Evolutionary conservation across 2,888 invertebrate species (phyloP).

Genomic region (Dexiosoma caninum): DNA sequence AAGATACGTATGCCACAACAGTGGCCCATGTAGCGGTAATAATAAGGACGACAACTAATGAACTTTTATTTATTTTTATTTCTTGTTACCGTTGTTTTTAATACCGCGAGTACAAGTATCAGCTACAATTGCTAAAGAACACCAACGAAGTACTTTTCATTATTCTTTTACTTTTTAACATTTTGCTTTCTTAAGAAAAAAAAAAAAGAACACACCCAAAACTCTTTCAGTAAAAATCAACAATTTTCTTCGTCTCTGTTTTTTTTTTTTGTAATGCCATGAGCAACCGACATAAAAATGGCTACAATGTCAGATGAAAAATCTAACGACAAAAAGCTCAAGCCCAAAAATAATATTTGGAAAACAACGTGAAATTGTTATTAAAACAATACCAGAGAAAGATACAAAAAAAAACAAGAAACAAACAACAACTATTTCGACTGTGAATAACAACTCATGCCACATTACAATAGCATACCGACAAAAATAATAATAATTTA

Average conservation of each 20-base stretch:
- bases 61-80: not conserved
- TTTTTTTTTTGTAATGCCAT: slow-evolving; percentile 10
- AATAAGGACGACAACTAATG: slow-evolving; percentile 48
- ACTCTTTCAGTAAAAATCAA: slow-evolving; percentile 35
- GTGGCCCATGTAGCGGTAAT: slow-evolving; percentile 23
- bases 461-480: slow-evolving; percentile 34
- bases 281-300: slow-evolving; percentile 45
- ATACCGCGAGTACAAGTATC: not conserved
- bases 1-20: too few relatives aligned
- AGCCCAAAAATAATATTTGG: slow-evolving; percentile 52
- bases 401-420: too few relatives aligned
- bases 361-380: slow-evolving; percentile 53
- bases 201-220: too few relatives aligned
- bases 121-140: not conserved
- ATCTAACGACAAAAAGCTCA: slow-evolving; percentile 14
- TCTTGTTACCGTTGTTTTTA: slow-evolving; percentile 2
- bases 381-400: slow-evolving; percentile 15
- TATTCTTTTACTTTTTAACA: not conserved
- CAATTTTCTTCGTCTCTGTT: too few relatives aligned
- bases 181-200: not conserved
- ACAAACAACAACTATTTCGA: not conserved
- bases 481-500: too few relatives aligned
- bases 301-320: slow-evolving; percentile 29
- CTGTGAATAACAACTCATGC: slow-evolving; percentile 19
- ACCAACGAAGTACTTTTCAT: not conserved